phyloP scores from a whole-genome alignment of 2,888 invertebrate species.

The Rhagonycha lutea region DNA sequence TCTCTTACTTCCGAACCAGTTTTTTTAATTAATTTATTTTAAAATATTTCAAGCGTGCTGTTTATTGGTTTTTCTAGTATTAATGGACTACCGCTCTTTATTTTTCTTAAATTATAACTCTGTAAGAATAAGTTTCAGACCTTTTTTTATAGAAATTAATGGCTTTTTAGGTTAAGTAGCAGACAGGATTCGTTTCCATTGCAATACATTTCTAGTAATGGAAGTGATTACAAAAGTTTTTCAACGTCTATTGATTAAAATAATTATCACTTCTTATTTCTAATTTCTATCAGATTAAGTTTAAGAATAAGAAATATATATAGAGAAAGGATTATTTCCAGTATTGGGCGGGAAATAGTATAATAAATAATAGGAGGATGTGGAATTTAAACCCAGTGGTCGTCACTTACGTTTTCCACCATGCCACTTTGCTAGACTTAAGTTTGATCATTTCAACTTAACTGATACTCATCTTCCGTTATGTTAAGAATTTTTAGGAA shows the following conservation, averaged over 20 bases:
- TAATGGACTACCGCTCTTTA: not conserved
- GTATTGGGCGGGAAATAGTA: too few species aligned
- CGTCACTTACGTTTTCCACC: too few species aligned
- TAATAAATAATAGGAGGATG: too few species aligned
- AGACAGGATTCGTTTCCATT: not conserved
- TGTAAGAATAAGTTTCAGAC: not conserved
- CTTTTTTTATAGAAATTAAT: not conserved
- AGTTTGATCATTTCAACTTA: too few species aligned
- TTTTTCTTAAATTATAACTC: not conserved
- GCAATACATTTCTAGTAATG: not conserved
- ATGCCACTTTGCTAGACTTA: too few species aligned
- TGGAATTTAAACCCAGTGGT: too few species aligned
- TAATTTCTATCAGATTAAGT: not conserved
- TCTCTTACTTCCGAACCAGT: not conserved
- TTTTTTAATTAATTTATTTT: not conserved
- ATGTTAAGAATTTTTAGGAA: too few species aligned
- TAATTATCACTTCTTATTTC: not conserved
- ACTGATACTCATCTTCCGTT: too few species aligned
- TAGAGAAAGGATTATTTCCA: too few species aligned
- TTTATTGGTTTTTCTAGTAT: not conserved
- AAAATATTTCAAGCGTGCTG: not conserved
- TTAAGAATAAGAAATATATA: too few species aligned
- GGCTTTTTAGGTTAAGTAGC: not conserved
- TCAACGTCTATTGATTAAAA: not conserved
- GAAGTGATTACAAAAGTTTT: not conserved